Evolutionary conservation across 2,888 invertebrate genomes (phyloP).

Genomic region (Seladonia tumulorum): DNA sequence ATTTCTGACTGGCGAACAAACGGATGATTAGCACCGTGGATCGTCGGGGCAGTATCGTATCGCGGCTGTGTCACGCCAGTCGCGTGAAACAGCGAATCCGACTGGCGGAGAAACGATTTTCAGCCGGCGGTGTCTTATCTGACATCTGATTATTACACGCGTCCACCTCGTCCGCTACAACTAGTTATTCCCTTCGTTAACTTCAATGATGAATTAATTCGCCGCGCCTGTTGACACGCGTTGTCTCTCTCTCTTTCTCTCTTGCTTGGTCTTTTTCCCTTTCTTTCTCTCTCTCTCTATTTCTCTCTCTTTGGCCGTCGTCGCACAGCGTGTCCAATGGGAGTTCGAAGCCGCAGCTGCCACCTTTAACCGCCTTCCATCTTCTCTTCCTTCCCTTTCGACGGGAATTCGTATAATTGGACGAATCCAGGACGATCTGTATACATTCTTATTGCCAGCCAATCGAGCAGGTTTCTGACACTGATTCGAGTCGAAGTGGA

Average conservation of each 20-base stretch:
- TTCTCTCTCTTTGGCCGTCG: not conserved
- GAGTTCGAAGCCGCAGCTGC: slow-evolving; percentile 23
- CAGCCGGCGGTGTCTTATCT: slow-evolving; percentile 63
- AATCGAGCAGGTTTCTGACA: not conserved
- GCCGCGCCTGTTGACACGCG: slow-evolving; percentile 53
- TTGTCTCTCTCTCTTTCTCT: slow-evolving; percentile 15
- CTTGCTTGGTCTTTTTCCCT: not conserved
- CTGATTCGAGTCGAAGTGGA: not conserved
- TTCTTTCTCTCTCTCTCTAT: not conserved
- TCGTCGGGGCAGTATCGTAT: slow-evolving; percentile 17
- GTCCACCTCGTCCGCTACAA: slow-evolving; percentile 65
- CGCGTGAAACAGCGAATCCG: slow-evolving; percentile 47
- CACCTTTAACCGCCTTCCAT: not conserved
- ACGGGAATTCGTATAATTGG: not conserved
- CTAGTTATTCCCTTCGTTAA: slow-evolving; percentile 70
- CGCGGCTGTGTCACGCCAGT: slow-evolving; percentile 35
- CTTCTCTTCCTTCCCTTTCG: not conserved
- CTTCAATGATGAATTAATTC: slow-evolving; percentile 71
- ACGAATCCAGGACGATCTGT: not conserved
- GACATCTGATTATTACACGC: slow-evolving; percentile 69
- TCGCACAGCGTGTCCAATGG: not conserved
- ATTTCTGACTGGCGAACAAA: slow-evolving; percentile 18
- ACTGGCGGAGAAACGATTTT: slow-evolving; percentile 60
- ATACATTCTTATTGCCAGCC: not conserved
- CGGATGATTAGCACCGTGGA: slow-evolving; percentile 3